phyloP scores from a whole-genome alignment of 2,113 vertebrate genomes.

The Elgaria multicarinata region DNA sequence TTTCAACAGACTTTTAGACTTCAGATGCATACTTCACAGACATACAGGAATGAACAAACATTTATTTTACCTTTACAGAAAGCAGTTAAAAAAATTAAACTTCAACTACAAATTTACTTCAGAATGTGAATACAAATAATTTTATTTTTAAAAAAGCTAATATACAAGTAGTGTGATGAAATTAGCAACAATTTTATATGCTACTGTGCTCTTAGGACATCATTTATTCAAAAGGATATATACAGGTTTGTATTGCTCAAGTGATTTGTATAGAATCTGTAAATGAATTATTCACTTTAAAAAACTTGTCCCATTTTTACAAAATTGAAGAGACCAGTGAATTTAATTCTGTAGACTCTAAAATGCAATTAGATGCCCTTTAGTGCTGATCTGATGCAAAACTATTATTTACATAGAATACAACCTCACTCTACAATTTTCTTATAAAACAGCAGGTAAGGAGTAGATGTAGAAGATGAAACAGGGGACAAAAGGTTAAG shows the following conservation, averaged over 20 bases:
- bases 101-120: constrained; percentile 74
- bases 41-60: background rate
- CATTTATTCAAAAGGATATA: constrained; percentile 59
- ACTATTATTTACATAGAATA: constrained; percentile 74
- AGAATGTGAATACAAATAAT: constrained; percentile 77
- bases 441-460: constrained; percentile 97
- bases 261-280: constrained; percentile 63
- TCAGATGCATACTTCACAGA: background rate
- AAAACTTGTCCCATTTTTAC: constrained; percentile 70
- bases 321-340: constrained; percentile 63
- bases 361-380: constrained; percentile 62
- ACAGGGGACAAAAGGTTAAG: constrained; percentile 90
- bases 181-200: constrained; percentile 69
- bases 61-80: background rate
- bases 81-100: constrained; percentile 25
- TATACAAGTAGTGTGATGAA: constrained; percentile 72
- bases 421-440: constrained; percentile 77
- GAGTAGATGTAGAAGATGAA: constrained; percentile 90
- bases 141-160: constrained; percentile 73
- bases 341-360: constrained; percentile 70
- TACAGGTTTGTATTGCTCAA: constrained; percentile 68
- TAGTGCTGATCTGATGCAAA: constrained; percentile 61
- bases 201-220: constrained; percentile 60
- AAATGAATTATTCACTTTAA: constrained; percentile 54
- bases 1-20: background rate